A percentile compares a stretch with the other conserved stretches of the same genome.
Conservation (phyloP, 2,113 vertebrate genomes). For the Cnemophilus loriae region DNA sequence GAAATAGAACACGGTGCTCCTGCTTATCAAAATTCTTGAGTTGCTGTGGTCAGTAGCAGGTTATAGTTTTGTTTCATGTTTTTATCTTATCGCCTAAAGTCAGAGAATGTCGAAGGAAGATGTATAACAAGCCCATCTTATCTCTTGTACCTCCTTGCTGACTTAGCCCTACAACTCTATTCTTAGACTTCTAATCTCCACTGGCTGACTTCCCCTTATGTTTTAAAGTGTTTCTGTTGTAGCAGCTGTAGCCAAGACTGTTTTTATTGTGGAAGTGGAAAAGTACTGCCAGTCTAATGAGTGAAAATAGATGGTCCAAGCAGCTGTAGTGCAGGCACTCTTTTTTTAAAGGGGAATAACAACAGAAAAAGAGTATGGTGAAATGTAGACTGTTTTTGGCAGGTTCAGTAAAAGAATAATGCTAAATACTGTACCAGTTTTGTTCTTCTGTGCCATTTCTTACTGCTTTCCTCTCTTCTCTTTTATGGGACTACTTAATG, state of each 20-base stretch:
- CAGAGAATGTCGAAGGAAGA: constrained; percentile 1
- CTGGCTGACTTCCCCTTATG: constrained; percentile 2
- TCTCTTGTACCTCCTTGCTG: not conserved
- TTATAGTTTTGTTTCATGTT: not conserved
- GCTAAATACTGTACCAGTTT: not conserved
- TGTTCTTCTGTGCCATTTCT: not conserved
- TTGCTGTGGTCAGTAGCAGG: not conserved
- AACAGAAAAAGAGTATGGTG: not conserved
- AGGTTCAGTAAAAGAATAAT: not conserved
- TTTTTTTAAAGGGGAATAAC: not conserved
- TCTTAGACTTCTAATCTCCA: constrained; percentile 29
- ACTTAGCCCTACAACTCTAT: constrained; percentile 20
- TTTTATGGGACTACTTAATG: not conserved
- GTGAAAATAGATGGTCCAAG: not conserved
- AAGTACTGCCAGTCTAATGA: constrained; percentile 20
- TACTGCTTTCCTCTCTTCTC: not conserved
- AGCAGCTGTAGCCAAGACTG: not conserved
- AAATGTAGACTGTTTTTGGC: not conserved
- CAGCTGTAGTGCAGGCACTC: not conserved
- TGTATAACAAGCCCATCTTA: not conserved
- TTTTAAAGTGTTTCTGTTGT: constrained; percentile 37
- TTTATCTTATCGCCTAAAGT: not conserved
- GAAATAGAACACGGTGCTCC: not conserved
- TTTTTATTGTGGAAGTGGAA: constrained; percentile 41
- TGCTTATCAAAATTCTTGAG: not conserved